Evolutionary conservation across 2,797 vertebrate species (phyloP).

Genomic region (Sebastes hopkinsi): DNA sequence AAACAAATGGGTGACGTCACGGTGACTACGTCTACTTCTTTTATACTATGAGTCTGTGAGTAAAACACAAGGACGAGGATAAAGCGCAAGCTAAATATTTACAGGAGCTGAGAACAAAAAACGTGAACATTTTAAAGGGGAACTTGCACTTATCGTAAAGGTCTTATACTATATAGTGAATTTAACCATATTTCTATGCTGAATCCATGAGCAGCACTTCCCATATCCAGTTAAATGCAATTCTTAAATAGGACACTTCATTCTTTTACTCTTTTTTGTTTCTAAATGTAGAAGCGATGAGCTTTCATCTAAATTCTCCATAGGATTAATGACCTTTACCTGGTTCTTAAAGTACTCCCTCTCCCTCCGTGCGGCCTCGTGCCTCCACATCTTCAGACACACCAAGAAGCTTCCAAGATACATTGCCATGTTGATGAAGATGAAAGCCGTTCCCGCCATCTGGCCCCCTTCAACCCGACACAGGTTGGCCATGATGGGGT

Average conservation of each 20-base stretch:
- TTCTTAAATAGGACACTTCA: background rate
- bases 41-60: fast-evolving
- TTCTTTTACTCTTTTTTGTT: background rate
- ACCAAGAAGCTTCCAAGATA: constrained; percentile 80
- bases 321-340: constrained; percentile 25
- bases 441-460: constrained; percentile 82
- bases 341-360: constrained; percentile 31
- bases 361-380: constrained; percentile 63
- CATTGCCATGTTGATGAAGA: constrained; percentile 81
- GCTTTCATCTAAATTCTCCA: background rate
- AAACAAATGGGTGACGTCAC: too few relatives aligned
- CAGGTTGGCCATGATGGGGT: constrained; percentile 76
- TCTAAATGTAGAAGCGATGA: background rate
- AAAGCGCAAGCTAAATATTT: background rate
- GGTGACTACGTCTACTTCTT: too few relatives aligned
- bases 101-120: background rate
- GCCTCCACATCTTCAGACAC: constrained; percentile 83
- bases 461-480: constrained; percentile 83
- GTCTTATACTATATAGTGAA: background rate
- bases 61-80: background rate
- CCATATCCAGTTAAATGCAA: background rate
- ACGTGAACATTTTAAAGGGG: background rate
- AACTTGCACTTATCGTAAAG: fast-evolving
- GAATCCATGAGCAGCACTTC: background rate
- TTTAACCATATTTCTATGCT: background rate